phyloP scores from a whole-genome alignment of 2,113 vertebrate genomes.

The Pelvicachromis taeniatus region DNA sequence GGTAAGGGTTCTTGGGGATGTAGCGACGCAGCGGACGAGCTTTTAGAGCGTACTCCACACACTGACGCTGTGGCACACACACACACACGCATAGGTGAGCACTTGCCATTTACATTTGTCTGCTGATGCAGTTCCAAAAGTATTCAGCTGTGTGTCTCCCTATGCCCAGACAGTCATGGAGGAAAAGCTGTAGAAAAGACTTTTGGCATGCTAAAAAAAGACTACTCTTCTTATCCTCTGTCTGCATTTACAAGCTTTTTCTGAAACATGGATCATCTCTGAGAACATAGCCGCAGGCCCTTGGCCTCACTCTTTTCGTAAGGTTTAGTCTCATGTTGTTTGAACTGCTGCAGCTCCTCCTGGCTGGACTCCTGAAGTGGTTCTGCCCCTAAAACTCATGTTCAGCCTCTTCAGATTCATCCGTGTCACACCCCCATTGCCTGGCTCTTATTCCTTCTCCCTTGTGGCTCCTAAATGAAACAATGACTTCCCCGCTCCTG shows the following conservation, averaged over 20 bases:
- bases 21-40: constrained; percentile 91
- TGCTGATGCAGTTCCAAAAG: background rate
- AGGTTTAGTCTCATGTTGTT: constrained; percentile 10
- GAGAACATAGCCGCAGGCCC: background rate
- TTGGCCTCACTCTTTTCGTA: background rate
- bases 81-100: background rate
- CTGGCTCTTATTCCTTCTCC: background rate
- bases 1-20: constrained; percentile 98
- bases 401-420: constrained; percentile 3
- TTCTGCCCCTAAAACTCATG: constrained; percentile 21
- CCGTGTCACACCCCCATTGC: background rate
- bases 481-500: background rate
- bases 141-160: background rate
- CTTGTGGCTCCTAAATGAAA: constrained; percentile 4
- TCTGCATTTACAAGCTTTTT: background rate
- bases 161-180: background rate
- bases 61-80: constrained; percentile 83
- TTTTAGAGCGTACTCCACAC: constrained; percentile 97
- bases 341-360: constrained; percentile 17
- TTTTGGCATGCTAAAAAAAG: background rate
- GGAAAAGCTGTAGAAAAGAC: background rate
- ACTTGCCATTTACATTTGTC: background rate
- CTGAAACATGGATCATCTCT: background rate
- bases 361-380: constrained; percentile 16
- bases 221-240: background rate